Evolutionary conservation across 2,113 vertebrate species (phyloP), one percentile per base, ranked within the genome.

Genomic region (Pan paniscus): DNA sequence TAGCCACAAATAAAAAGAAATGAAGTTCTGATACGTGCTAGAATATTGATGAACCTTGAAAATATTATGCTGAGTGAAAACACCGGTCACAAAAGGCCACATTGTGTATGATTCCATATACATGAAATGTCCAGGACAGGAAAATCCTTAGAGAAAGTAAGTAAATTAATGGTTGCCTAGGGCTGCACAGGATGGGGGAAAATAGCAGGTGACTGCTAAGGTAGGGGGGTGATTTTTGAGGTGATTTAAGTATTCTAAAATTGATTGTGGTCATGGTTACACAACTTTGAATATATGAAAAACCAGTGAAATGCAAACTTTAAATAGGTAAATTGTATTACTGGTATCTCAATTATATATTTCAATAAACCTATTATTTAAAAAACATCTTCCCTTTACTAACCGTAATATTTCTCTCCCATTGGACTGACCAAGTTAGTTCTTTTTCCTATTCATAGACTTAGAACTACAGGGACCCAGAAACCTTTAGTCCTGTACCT

Each of bases 231-330:
- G 83, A 64, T 89, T 96, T 73, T 48, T 3, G 50, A 30, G 9
- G 13, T 87, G n/a, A 87, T 30, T 50, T 92, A 94, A 78, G 89
- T 70, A 90, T 79, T 93, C 61, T 40, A 81, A 88, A 90, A 64
- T 14, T 64, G 61, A 92, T n/a, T 88, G 32, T 72, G 8, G 18
- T 67, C 40, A 72, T 18, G 20, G 27, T 3, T 82, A 3, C 12
- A 95, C 76, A 35, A 86, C 17, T 94, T 25, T 55, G 8, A 96
- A 89, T 30, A 70, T 5, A 92, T 59, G 86, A 80, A 80, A 80
- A 86, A 84, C 9, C 52, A 89, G 2, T 84, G 30, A 79, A 50
- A 12, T 89, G 17, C 5, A 75, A 40, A 84, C 52, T 92, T 95
- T 64, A 97, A 94, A 89, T 30, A 9, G 23, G 20, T 93, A 32